These are phyloP conservation scores for Sebastes matsubarae DNA, from an alignment of 2,797 vertebrate genomes.

Conservation along the genomic window DNA sequence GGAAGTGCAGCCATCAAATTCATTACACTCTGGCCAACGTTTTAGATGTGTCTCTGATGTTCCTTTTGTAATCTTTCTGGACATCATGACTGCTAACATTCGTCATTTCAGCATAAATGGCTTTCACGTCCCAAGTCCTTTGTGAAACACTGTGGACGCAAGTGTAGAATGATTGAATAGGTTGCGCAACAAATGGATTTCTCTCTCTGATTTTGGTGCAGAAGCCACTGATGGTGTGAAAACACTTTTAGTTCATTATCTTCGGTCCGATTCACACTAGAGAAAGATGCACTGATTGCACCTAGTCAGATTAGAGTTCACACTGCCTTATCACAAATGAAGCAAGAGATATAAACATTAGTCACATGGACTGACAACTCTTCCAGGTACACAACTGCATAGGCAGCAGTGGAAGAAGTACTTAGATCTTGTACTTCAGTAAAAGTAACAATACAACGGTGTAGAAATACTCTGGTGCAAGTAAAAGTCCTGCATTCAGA, in stretches of 20 bases:
- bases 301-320: neutral
- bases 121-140: neutral
- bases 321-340: neutral
- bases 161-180: neutral
- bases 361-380: neutral
- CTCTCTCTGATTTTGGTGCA: neutral
- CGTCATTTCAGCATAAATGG: slow-evolving; percentile 5
- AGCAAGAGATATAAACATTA: neutral
- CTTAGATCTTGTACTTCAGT: too few relatives aligned
- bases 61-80: slow-evolving; percentile 33
- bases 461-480: too few relatives aligned
- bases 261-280: neutral
- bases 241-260: neutral
- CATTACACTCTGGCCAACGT: slow-evolving; percentile 36
- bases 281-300: neutral
- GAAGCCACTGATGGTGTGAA: neutral
- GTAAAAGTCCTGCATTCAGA: too few relatives aligned
- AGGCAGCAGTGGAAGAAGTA: neutral
- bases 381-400: neutral
- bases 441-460: too few relatives aligned
- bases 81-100: slow-evolving; percentile 1
- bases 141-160: neutral
- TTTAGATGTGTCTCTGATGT: slow-evolving; percentile 44
- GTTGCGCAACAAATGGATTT: neutral
- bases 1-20: slow-evolving; percentile 34